Conservation (phyloP, 2,113 vertebrate species). For the Aphyosemion australe region DNA sequence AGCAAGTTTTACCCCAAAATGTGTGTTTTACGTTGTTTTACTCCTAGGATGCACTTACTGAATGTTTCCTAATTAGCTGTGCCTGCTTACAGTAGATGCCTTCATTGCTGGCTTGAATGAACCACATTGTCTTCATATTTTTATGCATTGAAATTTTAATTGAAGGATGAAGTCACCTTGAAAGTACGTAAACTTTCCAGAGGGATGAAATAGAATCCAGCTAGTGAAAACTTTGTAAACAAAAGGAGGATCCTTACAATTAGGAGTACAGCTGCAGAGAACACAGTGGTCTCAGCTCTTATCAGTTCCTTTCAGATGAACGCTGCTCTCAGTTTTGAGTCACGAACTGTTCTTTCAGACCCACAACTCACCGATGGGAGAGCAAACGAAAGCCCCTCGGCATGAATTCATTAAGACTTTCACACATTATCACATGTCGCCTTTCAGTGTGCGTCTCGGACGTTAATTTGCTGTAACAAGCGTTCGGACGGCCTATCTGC, state of each 20-base stretch:
- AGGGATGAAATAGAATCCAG: conserved; percentile 10
- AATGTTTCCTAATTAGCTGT: conserved; percentile 13
- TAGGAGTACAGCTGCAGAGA: conserved; percentile 10
- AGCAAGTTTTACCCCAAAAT: conserved; percentile 30
- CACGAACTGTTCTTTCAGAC: conserved; percentile 14
- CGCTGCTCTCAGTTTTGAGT: conserved; percentile 22
- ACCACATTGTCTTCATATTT: neutral
- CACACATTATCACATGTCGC: conserved; percentile 30
- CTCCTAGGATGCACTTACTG: conserved; percentile 12
- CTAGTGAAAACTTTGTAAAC: conserved; percentile 20
- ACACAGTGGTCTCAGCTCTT: conserved; percentile 47
- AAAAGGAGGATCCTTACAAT: conserved; percentile 34
- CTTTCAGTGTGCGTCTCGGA: conserved; percentile 31
- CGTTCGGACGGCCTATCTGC: conserved; percentile 41
- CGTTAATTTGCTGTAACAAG: conserved; percentile 16
- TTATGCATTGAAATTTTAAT: neutral
- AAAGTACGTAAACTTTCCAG: conserved; percentile 21
- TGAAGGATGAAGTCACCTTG: conserved; percentile 33
- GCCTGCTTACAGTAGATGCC: neutral
- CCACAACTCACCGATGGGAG: conserved; percentile 13
- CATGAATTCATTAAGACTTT: conserved; percentile 52
- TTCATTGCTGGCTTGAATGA: neutral
- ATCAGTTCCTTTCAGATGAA: conserved; percentile 53
- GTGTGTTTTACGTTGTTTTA: conserved; percentile 23
- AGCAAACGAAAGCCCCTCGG: conserved; percentile 27